Evolutionary conservation across 2,888 invertebrate species (phyloP), one percentile per base, ranked within the genome.

Genomic region (Drosophila ochracea): DNA sequence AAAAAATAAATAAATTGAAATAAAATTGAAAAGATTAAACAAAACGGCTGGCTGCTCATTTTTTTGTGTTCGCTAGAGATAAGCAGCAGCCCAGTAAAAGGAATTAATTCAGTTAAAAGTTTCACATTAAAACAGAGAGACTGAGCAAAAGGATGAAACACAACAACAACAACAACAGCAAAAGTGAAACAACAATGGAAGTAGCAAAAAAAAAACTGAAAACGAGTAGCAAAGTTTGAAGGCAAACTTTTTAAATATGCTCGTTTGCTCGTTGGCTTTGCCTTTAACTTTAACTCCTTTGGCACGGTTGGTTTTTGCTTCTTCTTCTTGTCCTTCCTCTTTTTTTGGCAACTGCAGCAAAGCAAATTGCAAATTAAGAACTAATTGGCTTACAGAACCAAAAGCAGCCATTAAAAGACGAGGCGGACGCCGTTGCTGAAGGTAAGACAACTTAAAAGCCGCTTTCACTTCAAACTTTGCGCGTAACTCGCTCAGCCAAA

Each of bases 351-450:
- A 83, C 86, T 89, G 87, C 87, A 88, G 77, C 87, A 88, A 86
- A 87, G 87, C 86, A 88, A 89, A 89, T 89, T 89, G 86, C 84
- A 87, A 89, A 89, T 89, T 89, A 89, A 89, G 80, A 89, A 89
- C 90, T 89, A 89, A 89, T 89, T 89, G 89, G 89, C 88, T 89
- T 89, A 89, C 88, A 84, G 83, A 84, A 88, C 87, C 87, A 84
- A 87, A 89, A 88, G 87, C 84, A 85, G 82, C 76, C 86, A 83
- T 86, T 84, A 84, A 84, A 81, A 83, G 84, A 35, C 65, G 67
- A 61, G 54, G 55, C 50, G 41, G 54, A 19, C n/a, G 39, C 37
- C 11, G 28, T 16, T 62, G 68, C 74, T 75, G 47, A 68, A 52
- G 66, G 65, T 52, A 74, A 77, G 49, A 47, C 69, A 73, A 70